Percentiles rank a stretch among this genome's conserved stretches.
Conservation (phyloP, 2,113 vertebrate genomes). For the Corydoras maculifer region DNA sequence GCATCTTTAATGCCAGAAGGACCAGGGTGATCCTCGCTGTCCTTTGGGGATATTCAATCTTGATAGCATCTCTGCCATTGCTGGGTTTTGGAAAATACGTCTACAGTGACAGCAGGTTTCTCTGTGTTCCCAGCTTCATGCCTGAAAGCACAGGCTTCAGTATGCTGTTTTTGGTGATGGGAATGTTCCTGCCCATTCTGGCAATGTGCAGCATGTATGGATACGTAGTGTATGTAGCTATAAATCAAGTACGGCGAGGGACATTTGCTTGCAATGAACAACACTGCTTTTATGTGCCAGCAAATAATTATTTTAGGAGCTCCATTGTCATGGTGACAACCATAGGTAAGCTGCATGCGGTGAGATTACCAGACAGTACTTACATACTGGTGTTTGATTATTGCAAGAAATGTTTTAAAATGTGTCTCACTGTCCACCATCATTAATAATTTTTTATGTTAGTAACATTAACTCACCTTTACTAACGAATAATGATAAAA, state of each 20-base stretch:
- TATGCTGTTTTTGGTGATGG: conserved; percentile 46
- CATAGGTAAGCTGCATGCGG: conserved; percentile 55
- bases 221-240: conserved; percentile 59
- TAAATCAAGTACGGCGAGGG: conserved; percentile 62
- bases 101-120: conserved; percentile 54
- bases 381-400: conserved; percentile 1
- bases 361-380: no score
- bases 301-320: conserved; percentile 63
- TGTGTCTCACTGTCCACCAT: no score
- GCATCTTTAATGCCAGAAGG: conserved; percentile 53
- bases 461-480: no score
- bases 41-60: conserved; percentile 57
- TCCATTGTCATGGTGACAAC: conserved; percentile 60
- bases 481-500: no score
- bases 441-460: no score
- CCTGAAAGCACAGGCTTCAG: conserved; percentile 47
- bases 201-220: conserved; percentile 57
- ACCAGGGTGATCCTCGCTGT: conserved; percentile 42
- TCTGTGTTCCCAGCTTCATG: conserved; percentile 55
- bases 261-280: conserved; percentile 68
- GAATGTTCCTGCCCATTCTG: conserved; percentile 52
- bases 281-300: conserved; percentile 69
- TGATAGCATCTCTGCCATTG: conserved; percentile 55
- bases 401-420: no score
- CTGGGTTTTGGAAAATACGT: conserved; percentile 60